A percentile compares a stretch with the other conserved stretches of the same genome.
These are phyloP conservation scores for Penaeus monodon DNA, from an alignment of 2,888 invertebrate genomes.

Conservation along the genomic window DNA sequence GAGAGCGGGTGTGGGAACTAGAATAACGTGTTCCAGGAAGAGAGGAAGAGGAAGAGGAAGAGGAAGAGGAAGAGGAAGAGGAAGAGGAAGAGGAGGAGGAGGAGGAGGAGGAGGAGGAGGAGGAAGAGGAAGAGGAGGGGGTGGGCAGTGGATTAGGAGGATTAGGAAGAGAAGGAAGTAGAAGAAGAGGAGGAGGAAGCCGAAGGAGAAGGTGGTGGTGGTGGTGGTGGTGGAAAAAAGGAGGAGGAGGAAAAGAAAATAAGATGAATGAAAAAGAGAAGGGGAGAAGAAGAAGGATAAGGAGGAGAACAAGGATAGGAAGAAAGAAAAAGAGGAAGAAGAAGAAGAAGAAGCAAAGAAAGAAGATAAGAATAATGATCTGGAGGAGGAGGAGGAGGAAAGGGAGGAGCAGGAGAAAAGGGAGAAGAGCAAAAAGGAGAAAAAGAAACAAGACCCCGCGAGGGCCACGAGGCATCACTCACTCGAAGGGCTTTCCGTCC, in stretches of 20 bases:
- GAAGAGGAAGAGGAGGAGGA: not conserved
- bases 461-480: conserved; percentile 31
- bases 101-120: not conserved
- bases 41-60: not conserved
- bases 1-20: not conserved
- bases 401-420: no score
- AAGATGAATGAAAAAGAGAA: no score
- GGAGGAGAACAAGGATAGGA: not conserved
- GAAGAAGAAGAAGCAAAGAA: no score
- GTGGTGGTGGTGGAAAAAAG: not conserved
- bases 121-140: not conserved
- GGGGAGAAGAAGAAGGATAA: not conserved
- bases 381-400: no score
- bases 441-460: not conserved
- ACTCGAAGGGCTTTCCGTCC: conserved; percentile 78
- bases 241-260: no score
- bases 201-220: no score
- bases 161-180: no score
- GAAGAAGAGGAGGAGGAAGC: no score
- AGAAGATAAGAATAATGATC: no score
- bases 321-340: no score
- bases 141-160: not conserved
- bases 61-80: not conserved
- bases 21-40: not conserved
- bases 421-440: not conserved